Conservation (phyloP, 2,797 vertebrate genomes). For the Rhadinocentrus ornatus region DNA sequence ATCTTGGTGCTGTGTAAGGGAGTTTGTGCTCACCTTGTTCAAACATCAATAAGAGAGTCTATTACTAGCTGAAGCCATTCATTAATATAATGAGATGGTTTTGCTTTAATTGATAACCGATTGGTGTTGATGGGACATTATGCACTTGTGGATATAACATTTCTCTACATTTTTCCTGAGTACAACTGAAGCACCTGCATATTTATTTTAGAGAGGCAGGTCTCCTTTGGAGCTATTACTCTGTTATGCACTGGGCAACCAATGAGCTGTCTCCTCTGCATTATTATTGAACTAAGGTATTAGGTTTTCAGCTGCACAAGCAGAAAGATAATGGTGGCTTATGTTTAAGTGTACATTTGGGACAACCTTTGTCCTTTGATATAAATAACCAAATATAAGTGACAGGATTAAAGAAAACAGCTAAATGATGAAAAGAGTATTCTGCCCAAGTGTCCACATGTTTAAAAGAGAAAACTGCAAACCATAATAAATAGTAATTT, state of each 20-base stretch:
- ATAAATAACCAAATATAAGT: conserved; percentile 87
- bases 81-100: conserved; percentile 81
- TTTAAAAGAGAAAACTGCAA: background rate
- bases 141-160: conserved; percentile 80
- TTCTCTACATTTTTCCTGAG: conserved; percentile 69
- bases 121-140: conserved; percentile 80
- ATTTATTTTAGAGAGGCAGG: conserved; percentile 72
- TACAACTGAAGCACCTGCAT: conserved; percentile 75
- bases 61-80: conserved; percentile 77
- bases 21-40: conserved; percentile 73
- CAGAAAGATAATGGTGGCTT: conserved; percentile 99
- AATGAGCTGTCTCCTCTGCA: conserved; percentile 86
- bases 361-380: conserved; percentile 91
- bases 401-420: conserved; percentile 75
- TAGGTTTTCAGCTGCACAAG: conserved; percentile 97
- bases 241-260: conserved; percentile 71
- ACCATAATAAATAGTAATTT: conserved; percentile 4
- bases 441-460: conserved; percentile 16
- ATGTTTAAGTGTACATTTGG: conserved; percentile 92
- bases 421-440: conserved; percentile 63
- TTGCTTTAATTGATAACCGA: conserved; percentile 83
- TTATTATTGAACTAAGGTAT: conserved; percentile 96
- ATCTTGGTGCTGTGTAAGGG: conserved; percentile 65
- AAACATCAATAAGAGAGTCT: conserved; percentile 76
- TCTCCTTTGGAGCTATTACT: conserved; percentile 75